Evolutionary conservation across 53 echinoderm and acorn worm genomes (phyloP).

Genomic region (Astropecten irregularis): DNA sequence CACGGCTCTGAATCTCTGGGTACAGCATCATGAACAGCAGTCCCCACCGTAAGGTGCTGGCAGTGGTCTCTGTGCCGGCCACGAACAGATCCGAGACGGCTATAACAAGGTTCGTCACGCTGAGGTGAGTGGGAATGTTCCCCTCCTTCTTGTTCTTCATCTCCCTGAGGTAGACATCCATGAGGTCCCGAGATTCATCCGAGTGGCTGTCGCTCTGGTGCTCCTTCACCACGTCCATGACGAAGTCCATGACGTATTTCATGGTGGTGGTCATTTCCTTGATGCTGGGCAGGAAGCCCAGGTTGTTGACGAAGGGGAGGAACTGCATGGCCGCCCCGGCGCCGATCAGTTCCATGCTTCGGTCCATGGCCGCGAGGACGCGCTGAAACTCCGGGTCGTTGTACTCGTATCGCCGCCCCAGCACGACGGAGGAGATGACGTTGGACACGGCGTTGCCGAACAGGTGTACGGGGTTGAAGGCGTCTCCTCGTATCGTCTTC

Average conservation of each 20-base stretch:
- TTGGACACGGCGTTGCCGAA: slow-evolving; percentile 61
- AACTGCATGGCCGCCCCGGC: slow-evolving; percentile 49
- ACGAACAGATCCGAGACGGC: slow-evolving; percentile 67
- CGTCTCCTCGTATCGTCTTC: neutral
- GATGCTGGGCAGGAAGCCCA: slow-evolving; percentile 30
- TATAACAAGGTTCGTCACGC: slow-evolving; percentile 48
- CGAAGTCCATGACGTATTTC: slow-evolving; percentile 53
- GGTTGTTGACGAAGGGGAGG: slow-evolving; percentile 42
- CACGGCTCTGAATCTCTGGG: slow-evolving; percentile 65
- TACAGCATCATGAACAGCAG: slow-evolving; percentile 60
- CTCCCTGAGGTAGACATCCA: slow-evolving; percentile 66
- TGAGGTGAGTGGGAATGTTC: slow-evolving; percentile 25
- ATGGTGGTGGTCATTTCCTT: slow-evolving; percentile 40
- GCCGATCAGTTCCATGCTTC: slow-evolving; percentile 37
- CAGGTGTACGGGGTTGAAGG: slow-evolving; percentile 46
- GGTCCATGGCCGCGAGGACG: slow-evolving; percentile 56
- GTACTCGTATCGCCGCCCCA: slow-evolving; percentile 58
- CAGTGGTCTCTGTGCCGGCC: slow-evolving; percentile 77
- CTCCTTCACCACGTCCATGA: slow-evolving; percentile 40
- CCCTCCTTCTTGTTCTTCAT: slow-evolving; percentile 43
- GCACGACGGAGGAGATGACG: slow-evolving; percentile 66
- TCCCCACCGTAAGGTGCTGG: slow-evolving; percentile 63
- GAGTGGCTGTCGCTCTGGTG: slow-evolving; percentile 42
- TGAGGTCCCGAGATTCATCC: slow-evolving; percentile 52
- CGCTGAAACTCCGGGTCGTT: slow-evolving; percentile 51